These are phyloP conservation scores for Aplochiton taeniatus DNA, from an alignment of 2,797 vertebrate species.

Conservation along the genomic window DNA sequence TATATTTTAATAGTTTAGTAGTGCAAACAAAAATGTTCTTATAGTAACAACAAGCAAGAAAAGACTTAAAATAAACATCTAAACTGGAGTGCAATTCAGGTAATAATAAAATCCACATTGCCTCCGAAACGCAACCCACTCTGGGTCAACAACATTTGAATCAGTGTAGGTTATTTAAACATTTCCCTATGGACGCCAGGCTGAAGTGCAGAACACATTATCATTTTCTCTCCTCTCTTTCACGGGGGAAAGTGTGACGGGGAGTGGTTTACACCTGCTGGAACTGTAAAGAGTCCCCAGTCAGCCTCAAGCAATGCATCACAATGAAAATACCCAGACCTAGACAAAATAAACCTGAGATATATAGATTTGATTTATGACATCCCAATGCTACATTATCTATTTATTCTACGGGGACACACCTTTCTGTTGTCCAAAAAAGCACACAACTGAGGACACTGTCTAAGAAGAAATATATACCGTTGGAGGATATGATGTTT, in stretches of 20 bases:
- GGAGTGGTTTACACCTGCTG: conserved; percentile 32
- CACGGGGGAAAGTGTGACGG: conserved; percentile 25
- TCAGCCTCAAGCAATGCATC: conserved; percentile 44
- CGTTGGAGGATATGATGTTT: no score
- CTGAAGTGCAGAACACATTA: conserved; percentile 47
- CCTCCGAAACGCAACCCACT: conserved; percentile 37
- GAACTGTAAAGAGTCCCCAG: conserved; percentile 33
- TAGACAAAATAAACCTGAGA: conserved; percentile 18
- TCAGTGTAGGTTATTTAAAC: conserved; percentile 55
- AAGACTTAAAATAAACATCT: no score
- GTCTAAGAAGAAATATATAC: no score
- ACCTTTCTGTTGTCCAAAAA: no score
- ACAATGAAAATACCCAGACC: conserved; percentile 55
- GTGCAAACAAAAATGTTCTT: no score
- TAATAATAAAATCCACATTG: conserved; percentile 36
- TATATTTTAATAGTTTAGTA: no score
- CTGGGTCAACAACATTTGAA: conserved; percentile 51
- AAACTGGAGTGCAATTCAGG: neutral
- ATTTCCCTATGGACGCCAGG: conserved; percentile 43
- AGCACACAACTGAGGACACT: no score
- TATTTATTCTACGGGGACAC: no score
- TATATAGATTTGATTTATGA: conserved; percentile 31
- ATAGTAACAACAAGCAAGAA: no score
- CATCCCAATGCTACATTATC: no score
- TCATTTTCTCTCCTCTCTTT: conserved; percentile 26